Percentiles rank a stretch among this genome's conserved stretches.
Evolutionary conservation across 1,140 invertebrate genomes (phyloP).

Genomic region (Delia radicum): DNA sequence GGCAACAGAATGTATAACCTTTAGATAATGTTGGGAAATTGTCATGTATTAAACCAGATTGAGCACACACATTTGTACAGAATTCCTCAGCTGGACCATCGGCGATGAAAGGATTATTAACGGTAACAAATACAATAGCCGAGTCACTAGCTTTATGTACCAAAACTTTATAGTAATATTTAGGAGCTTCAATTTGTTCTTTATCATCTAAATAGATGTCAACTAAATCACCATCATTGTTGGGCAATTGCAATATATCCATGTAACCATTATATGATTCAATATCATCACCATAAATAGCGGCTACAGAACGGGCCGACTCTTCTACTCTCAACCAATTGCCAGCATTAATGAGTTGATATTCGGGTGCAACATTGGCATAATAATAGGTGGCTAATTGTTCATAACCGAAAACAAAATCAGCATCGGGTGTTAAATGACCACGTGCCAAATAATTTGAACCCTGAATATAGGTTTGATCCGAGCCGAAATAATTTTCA

Average conservation of each 20-base stretch:
- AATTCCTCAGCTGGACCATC: constrained; percentile 32
- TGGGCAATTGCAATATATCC: constrained; percentile 46
- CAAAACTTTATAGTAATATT: constrained; percentile 58
- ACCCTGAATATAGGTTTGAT: constrained; percentile 48
- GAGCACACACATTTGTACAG: constrained; percentile 53
- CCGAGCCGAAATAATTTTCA: constrained; percentile 42
- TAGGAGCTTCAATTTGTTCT: constrained; percentile 54
- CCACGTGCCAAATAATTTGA: constrained; percentile 58
- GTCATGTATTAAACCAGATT: constrained; percentile 37
- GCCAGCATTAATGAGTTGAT: constrained; percentile 58
- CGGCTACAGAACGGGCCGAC: constrained; percentile 45
- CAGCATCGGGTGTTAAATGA: constrained; percentile 60
- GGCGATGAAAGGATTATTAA: constrained; percentile 58
- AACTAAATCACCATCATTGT: constrained; percentile 31
- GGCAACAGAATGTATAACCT: constrained; percentile 56
- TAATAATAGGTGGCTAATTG: constrained; percentile 60
- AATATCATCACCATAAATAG: constrained; percentile 34
- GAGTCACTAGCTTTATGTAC: constrained; percentile 38
- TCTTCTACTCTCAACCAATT: constrained; percentile 59
- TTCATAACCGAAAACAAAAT: constrained; percentile 57
- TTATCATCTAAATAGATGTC: constrained; percentile 51
- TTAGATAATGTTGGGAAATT: constrained; percentile 40
- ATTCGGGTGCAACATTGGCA: constrained; percentile 61
- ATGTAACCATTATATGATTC: constrained; percentile 55
- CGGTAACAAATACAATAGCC: constrained; percentile 57